Conservation (phyloP, 2,113 vertebrate species). For the Megaptera novaeangliae region DNA sequence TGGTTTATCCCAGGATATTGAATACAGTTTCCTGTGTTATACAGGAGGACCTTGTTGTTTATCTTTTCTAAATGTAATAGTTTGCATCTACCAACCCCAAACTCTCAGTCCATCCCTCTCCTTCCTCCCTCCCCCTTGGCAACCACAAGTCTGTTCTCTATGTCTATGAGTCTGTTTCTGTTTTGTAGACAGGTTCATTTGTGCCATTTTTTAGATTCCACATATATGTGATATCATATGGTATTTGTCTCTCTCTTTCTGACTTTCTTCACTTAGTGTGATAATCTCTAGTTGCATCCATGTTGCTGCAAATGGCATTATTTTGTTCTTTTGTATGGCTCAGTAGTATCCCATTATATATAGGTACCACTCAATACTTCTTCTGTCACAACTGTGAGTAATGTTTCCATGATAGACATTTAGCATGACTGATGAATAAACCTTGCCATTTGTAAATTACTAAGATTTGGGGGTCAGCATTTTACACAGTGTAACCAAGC, state of each 20-base stretch:
- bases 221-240: not conserved
- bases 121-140: not conserved
- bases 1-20: not conserved
- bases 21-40: not conserved
- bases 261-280: not conserved
- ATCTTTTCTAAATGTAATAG: not conserved
- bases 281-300: not conserved
- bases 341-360: not conserved
- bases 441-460: not conserved
- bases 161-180: not conserved
- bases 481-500: not conserved
- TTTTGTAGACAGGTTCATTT: not conserved
- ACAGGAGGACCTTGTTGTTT: not conserved
- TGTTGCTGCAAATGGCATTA: not conserved
- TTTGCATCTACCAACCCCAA: not conserved
- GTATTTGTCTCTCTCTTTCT: not conserved
- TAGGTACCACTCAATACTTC: not conserved
- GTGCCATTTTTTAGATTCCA: not conserved
- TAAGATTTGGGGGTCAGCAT: not conserved
- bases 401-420: not conserved
- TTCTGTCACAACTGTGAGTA: not conserved
- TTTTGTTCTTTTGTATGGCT: not conserved
- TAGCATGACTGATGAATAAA: not conserved
- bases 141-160: not conserved
- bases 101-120: not conserved